Percentiles rank a stretch among this genome's conserved stretches.
Conservation (phyloP, 2,888 invertebrate genomes). For the Tenthredo amoena region DNA sequence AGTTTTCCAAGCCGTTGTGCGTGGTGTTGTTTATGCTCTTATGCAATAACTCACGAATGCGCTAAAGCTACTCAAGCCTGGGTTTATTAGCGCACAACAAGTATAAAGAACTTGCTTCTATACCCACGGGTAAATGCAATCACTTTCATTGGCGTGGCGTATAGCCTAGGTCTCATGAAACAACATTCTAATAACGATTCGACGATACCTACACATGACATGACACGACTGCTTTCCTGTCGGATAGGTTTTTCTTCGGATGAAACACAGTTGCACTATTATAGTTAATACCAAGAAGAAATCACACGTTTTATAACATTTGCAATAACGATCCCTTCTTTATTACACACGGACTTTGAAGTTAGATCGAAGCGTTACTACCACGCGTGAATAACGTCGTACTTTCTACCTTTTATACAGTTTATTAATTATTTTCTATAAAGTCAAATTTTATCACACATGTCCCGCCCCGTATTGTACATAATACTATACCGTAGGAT, state of each 20-base stretch:
- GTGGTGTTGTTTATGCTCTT: background rate
- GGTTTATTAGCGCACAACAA: conserved; percentile 12
- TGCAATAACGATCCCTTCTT: background rate
- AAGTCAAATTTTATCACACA: background rate
- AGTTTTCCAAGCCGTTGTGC: background rate
- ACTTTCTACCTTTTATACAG: background rate
- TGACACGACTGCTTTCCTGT: background rate
- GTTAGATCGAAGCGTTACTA: background rate
- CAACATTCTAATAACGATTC: conserved; percentile 65
- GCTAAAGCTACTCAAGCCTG: background rate
- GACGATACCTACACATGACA: background rate
- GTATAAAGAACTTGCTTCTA: conserved; percentile 17
- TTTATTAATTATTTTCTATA: background rate
- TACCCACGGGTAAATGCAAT: conserved; percentile 42
- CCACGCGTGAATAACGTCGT: background rate
- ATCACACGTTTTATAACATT: background rate
- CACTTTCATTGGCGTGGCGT: conserved; percentile 69
- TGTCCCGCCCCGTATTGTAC: conserved; percentile 20
- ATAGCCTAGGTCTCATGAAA: conserved; percentile 57
- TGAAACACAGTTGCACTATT: background rate
- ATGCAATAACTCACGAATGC: conserved; percentile 35
- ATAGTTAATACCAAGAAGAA: background rate
- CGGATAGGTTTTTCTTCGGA: background rate
- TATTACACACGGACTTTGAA: background rate
- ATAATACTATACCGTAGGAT: conserved; percentile 10